Evolutionary conservation across 1,140 invertebrate genomes (phyloP).

Genomic region (Orussus abietinus): DNA sequence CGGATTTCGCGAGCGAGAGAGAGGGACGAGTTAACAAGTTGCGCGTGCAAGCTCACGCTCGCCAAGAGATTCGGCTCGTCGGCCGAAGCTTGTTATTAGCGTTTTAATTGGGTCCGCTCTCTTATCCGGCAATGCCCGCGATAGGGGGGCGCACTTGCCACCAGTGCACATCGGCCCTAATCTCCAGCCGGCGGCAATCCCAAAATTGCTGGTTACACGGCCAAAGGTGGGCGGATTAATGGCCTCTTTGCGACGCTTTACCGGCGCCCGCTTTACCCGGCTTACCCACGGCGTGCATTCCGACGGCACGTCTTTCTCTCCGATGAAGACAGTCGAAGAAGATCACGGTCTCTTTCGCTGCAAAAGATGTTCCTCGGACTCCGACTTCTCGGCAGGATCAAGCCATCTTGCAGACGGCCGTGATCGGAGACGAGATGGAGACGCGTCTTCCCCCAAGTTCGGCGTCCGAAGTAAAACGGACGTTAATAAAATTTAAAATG

Average conservation of each 20-base stretch:
- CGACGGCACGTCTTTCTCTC: too few species aligned
- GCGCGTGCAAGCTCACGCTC: constrained; percentile 14
- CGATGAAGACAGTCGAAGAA: too few species aligned
- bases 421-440: too few species aligned
- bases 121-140: constrained; percentile 44
- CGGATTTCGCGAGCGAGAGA: background rate
- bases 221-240: constrained; percentile 19
- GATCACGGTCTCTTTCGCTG: too few species aligned
- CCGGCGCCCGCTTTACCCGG: too few species aligned
- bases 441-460: too few species aligned
- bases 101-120: constrained; percentile 47
- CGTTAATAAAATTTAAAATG: too few species aligned
- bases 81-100: constrained; percentile 42
- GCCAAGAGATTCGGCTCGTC: constrained; percentile 25
- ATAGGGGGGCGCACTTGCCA: constrained; percentile 31
- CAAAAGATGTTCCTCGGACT: too few species aligned
- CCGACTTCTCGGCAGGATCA: too few species aligned
- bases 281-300: too few species aligned
- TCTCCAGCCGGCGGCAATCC: constrained; percentile 45
- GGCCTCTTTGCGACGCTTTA: constrained; percentile 16
- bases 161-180: constrained; percentile 41
- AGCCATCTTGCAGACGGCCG: too few species aligned
- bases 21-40: constrained; percentile 16
- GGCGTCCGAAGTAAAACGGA: too few species aligned
- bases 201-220: constrained; percentile 40